Base-by-base conservation (phyloP, 2,888 invertebrate genomes). In the Seira ritae region DNA sequence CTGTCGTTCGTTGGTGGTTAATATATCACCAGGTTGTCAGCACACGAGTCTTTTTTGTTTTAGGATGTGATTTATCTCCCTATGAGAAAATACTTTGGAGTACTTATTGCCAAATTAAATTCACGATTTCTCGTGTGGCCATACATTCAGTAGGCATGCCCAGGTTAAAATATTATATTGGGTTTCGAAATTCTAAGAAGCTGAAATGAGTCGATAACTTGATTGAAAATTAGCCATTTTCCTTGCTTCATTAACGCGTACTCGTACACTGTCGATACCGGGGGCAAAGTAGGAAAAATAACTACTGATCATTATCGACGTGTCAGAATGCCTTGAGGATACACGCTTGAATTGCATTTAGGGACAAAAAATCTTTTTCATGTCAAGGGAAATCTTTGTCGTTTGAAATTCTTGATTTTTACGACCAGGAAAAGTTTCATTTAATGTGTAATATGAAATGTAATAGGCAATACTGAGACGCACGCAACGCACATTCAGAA, bases 1-100 rank as follows among this genome's bases (percentile, higher is more conserved):
- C 76, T 81, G 81, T 81, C 81, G 81, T 81, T 81, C 81, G 76
- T 81, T 76, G 75, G 76, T 81, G 81, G 81, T 81, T 81, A 81
- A 81, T 81, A 81, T 81, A 81, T 81, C 81, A 81, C 81, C 81
- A 76, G 37, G 71, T 76, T 81, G 81, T 81, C 81, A 81, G 81
- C 76, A 67, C 81, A 81, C 81, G 76, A 81, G 76, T 75, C 75
- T 12, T 76, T 81, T 81, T 75, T 75, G 22, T 67, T 76, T 81
- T 81, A 65, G 12, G 50, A 22, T 62, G 75, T 81, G 81, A 81
- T 81, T 81, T 81, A 81, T 81, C 55, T 76, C 50, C 46, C 6
- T 19, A 15, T 42, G 22, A 22, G 62, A 73, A 42, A 24, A 68
- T 31, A 68, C 31, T 70, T 42, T 42, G 6, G 12, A 42, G 6